Percentiles rank a stretch among this genome's conserved stretches.
Evolutionary conservation across 1,140 invertebrate genomes (phyloP).

Genomic region (Temnothorax curvispinosus): DNA sequence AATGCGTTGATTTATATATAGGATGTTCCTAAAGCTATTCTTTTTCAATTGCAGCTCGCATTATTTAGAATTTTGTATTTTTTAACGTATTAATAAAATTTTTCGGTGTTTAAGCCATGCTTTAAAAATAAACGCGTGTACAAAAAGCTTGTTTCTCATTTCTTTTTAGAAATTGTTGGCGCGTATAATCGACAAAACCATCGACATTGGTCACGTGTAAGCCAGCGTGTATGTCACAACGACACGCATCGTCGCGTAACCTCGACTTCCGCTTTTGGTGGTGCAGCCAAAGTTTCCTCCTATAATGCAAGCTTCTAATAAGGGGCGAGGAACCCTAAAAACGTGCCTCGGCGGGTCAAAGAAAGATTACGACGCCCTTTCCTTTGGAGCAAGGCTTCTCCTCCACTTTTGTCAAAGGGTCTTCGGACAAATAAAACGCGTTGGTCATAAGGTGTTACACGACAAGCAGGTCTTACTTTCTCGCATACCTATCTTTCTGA

Average conservation of each 20-base stretch:
- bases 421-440: conserved; percentile 62
- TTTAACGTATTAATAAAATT: too few relatives aligned
- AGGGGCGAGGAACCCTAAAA: conserved; percentile 37
- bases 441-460: conserved; percentile 67
- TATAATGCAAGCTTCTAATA: conserved; percentile 30
- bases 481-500: neutral
- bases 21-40: neutral
- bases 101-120: too few relatives aligned
- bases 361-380: conserved; percentile 67
- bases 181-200: conserved; percentile 40
- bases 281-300: conserved; percentile 3
- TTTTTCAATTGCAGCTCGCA: neutral
- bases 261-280: conserved; percentile 47
- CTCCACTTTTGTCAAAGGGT: conserved; percentile 40
- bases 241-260: conserved; percentile 27
- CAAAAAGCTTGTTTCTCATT: neutral
- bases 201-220: neutral
- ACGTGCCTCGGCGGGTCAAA: conserved; percentile 59
- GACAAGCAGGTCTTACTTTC: conserved; percentile 70
- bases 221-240: conserved; percentile 35
- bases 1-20: neutral
- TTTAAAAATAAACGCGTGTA: too few relatives aligned
- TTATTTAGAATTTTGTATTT: neutral
- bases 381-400: conserved; percentile 41
- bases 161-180: neutral